phyloP scores from a whole-genome alignment of 2,888 invertebrate species.

The Mycalesis mineus region DNA sequence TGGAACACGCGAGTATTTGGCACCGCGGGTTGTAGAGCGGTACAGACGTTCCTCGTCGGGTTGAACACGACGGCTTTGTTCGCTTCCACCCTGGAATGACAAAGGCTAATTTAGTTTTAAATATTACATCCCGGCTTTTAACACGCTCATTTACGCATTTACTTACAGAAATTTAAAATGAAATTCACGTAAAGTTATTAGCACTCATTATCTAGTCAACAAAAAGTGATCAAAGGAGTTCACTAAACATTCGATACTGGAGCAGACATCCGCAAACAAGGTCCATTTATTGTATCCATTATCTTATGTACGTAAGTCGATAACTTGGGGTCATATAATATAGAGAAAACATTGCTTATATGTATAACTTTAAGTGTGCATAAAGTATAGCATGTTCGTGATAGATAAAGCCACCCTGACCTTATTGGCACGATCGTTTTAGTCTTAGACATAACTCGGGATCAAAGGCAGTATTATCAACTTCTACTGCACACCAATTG shows the following conservation, averaged over 20 bases:
- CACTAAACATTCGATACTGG: conserved; percentile 57
- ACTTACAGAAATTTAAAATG: neutral
- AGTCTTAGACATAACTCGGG: conserved; percentile 39
- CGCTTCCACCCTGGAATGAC: conserved; percentile 60
- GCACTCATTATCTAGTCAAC: neutral
- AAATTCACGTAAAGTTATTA: conserved; percentile 15
- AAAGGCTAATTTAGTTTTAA: neutral
- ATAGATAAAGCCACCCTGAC: conserved; percentile 61
- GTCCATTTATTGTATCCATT: conserved; percentile 71
- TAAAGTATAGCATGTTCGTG: conserved; percentile 58
- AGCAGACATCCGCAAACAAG: conserved; percentile 61
- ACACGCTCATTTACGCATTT: neutral
- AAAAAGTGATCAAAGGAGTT: conserved; percentile 33
- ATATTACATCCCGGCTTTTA: neutral
- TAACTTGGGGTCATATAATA: conserved; percentile 59
- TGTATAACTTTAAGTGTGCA: conserved; percentile 46
- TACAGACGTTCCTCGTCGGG: conserved; percentile 69
- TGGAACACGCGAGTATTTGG: conserved; percentile 72
- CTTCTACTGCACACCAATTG: conserved; percentile 16
- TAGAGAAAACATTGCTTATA: conserved; percentile 62
- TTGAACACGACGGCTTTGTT: conserved; percentile 62
- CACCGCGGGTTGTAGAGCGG: conserved; percentile 50
- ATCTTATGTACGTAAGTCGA: conserved; percentile 70
- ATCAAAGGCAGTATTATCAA: conserved; percentile 22
- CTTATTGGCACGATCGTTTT: conserved; percentile 42